A percentile compares a stretch with the other conserved stretches of the same genome.
phyloP scores from a whole-genome alignment of 2,888 invertebrate species.

The Caenorhabditis sulstoni region DNA sequence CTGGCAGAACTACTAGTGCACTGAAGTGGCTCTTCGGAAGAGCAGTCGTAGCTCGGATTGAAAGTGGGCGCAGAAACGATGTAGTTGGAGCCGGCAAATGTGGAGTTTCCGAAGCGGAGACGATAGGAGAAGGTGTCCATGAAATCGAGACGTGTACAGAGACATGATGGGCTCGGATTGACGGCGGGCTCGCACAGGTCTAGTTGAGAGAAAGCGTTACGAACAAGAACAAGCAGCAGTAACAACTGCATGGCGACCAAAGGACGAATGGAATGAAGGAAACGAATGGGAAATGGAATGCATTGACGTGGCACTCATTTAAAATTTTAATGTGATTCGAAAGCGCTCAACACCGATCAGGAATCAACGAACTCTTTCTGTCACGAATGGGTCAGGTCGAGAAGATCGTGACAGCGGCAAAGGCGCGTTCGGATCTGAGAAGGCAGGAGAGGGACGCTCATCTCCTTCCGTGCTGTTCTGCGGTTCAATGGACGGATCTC shows the following conservation, averaged over 20 bases:
- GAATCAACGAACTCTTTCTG: no score
- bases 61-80: conserved; percentile 18
- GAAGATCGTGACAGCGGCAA: no score
- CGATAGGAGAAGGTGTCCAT: conserved; percentile 42
- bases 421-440: no score
- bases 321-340: background rate
- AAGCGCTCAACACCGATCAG: no score
- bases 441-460: no score
- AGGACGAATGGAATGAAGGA: background rate
- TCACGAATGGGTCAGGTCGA: no score
- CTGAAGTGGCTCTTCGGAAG: conserved; percentile 20
- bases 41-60: conserved; percentile 30
- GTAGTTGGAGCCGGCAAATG: conserved; percentile 32
- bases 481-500: no score
- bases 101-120: conserved; percentile 39
- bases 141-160: conserved; percentile 45
- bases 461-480: no score
- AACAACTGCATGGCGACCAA: background rate
- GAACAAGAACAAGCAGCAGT: background rate
- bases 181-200: conserved; percentile 35
- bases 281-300: background rate
- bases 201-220: conserved; percentile 5
- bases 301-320: no score
- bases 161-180: conserved; percentile 22
- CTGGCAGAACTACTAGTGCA: conserved; percentile 5